These are phyloP conservation scores for Spheniscus mendiculus DNA, from an alignment of 2,113 vertebrate species.

Conservation along the genomic window DNA sequence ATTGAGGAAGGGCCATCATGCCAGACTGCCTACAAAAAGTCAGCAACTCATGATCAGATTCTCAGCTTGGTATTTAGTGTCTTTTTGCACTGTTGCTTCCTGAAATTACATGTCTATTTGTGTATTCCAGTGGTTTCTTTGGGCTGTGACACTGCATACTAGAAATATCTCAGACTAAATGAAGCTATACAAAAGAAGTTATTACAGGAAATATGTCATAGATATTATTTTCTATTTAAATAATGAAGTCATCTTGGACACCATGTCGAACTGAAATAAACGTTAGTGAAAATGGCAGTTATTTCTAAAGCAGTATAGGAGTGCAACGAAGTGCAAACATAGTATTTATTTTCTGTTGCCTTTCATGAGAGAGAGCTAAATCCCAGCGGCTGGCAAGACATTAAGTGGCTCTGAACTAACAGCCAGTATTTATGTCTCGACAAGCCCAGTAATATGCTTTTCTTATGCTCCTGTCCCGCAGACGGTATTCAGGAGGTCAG, in stretches of 20 bases:
- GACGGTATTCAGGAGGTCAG: not conserved
- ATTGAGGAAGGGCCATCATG: not conserved
- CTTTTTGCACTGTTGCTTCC: not conserved
- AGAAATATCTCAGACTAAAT: not conserved
- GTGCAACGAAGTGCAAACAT: not conserved
- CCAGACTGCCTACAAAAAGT: not conserved
- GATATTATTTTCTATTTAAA: not conserved
- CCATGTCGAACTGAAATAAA: not conserved
- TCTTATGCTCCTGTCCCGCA: not conserved
- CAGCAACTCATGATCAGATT: not conserved
- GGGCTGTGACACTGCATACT: not conserved
- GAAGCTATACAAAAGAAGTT: not conserved
- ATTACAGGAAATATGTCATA: not conserved
- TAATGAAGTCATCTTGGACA: not conserved
- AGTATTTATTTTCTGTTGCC: not conserved
- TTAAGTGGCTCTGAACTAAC: not conserved
- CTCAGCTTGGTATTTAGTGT: not conserved
- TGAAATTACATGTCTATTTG: not conserved
- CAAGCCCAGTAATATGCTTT: not conserved
- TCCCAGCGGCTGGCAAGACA: not conserved
- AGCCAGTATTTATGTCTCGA: not conserved
- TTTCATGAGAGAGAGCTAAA: not conserved
- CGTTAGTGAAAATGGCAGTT: not conserved
- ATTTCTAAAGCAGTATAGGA: not conserved
- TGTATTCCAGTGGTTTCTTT: not conserved